Percentiles rank a stretch among this genome's conserved stretches.
phyloP scores from a whole-genome alignment of 2,888 invertebrate genomes.

The Clostera curtula region DNA sequence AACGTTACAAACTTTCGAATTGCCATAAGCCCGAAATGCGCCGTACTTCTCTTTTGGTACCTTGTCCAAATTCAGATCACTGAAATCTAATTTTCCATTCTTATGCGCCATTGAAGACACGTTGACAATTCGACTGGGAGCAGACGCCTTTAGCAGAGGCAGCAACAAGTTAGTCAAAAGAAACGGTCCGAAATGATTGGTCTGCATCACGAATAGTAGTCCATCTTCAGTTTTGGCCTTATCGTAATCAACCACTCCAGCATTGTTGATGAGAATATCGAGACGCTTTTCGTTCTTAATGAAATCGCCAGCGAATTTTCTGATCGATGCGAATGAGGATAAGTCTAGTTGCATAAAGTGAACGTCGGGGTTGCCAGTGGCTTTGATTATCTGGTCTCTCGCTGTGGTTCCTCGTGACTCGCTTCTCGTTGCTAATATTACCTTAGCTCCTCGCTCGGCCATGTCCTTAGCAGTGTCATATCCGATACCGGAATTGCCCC shows the following conservation, averaged over 20 bases:
- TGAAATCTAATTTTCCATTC: slow-evolving; percentile 32
- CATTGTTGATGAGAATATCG: slow-evolving; percentile 78
- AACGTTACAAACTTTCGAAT: slow-evolving; percentile 84
- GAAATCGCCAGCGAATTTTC: slow-evolving; percentile 75
- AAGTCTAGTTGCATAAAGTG: slow-evolving; percentile 64
- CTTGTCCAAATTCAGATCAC: slow-evolving; percentile 37
- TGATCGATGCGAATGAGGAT: slow-evolving; percentile 68
- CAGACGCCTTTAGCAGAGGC: slow-evolving; percentile 51
- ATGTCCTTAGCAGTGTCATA: slow-evolving; percentile 83
- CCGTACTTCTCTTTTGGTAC: slow-evolving; percentile 21
- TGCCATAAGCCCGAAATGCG: slow-evolving; percentile 28
- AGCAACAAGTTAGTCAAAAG: slow-evolving; percentile 77
- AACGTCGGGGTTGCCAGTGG: slow-evolving; percentile 38
- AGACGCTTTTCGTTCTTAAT: slow-evolving; percentile 64
- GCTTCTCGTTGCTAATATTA: slow-evolving; percentile 88
- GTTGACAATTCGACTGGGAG: slow-evolving; percentile 52
- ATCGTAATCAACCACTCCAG: slow-evolving; percentile 59
- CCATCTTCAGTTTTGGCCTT: slow-evolving; percentile 74
- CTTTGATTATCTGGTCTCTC: slow-evolving; percentile 31
- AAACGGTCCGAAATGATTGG: slow-evolving; percentile 78
- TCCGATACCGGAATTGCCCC: slow-evolving; percentile 88
- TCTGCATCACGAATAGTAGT: slow-evolving; percentile 74
- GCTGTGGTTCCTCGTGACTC: slow-evolving; percentile 77
- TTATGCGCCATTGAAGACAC: slow-evolving; percentile 45
- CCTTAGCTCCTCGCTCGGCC: slow-evolving; percentile 81